These are phyloP conservation scores for Steinernema khuongi DNA, from an alignment of 1,140 invertebrate genomes.

Conservation along the genomic window DNA sequence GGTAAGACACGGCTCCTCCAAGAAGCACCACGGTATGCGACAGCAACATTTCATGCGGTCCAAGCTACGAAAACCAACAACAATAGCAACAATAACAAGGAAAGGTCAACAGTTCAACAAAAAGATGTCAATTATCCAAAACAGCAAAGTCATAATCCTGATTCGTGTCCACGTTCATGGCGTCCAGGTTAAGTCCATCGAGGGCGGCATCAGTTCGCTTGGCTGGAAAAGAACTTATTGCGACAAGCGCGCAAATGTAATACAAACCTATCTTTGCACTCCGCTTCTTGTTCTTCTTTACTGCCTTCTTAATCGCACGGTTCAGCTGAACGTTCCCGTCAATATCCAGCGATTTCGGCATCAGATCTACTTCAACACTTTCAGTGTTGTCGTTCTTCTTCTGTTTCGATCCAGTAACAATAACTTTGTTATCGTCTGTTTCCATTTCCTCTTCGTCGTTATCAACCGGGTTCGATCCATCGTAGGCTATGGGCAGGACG, in stretches of 20 bases:
- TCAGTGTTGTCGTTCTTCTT: slow-evolving; percentile 18
- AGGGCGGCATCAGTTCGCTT: slow-evolving; percentile 61
- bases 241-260: not conserved
- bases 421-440: slow-evolving; percentile 16
- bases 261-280: slow-evolving; percentile 30
- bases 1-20: too few species aligned
- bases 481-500: slow-evolving; percentile 30
- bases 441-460: slow-evolving; percentile 34
- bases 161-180: not conserved
- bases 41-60: not conserved
- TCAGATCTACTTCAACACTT: slow-evolving; percentile 22
- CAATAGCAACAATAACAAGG: not conserved
- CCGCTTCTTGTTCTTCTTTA: slow-evolving; percentile 43
- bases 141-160: slow-evolving; percentile 4
- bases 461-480: slow-evolving; percentile 25
- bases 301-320: slow-evolving; percentile 38
- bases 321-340: slow-evolving; percentile 42
- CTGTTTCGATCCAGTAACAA: slow-evolving; percentile 25
- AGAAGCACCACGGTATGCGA: too few species aligned
- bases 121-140: not conserved
- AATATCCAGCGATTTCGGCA: slow-evolving; percentile 27
- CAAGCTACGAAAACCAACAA: not conserved
- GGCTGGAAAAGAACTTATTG: slow-evolving; percentile 11
- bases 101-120: too few species aligned
- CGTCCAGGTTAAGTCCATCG: slow-evolving; percentile 63